Evolutionary conservation across 2,113 vertebrate species (phyloP).

Genomic region (Thymallus thymallus): DNA sequence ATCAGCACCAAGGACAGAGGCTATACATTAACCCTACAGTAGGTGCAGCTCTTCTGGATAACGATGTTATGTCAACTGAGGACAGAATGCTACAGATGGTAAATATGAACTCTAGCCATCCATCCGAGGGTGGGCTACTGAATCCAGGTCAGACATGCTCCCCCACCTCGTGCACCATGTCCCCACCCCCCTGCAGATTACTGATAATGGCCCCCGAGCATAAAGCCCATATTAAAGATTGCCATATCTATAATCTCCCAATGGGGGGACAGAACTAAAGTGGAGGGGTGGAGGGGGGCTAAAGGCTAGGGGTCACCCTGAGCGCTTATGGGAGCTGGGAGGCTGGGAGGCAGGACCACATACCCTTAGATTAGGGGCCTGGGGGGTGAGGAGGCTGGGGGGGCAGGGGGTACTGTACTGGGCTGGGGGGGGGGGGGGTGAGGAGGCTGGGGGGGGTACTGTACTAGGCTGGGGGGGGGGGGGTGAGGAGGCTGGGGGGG

Average conservation of each 20-base stretch:
- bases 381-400: conserved; percentile 57
- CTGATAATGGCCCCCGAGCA: conserved; percentile 76
- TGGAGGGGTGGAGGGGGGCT: conserved; percentile 62
- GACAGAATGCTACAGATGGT: conserved; percentile 66
- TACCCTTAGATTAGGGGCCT: conserved; percentile 66
- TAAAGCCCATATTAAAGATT: conserved; percentile 81
- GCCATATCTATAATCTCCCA: conserved; percentile 79
- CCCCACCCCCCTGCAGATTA: conserved; percentile 62
- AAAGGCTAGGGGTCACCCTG: conserved; percentile 58
- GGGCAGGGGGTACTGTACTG: conserved; percentile 36
- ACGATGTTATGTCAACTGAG: conserved; percentile 26
- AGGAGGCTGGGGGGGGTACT: conserved; percentile 55
- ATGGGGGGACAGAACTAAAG: conserved; percentile 68
- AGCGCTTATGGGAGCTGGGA: conserved; percentile 53
- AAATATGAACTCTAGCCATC: conserved; percentile 66
- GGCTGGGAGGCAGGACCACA: conserved; percentile 54
- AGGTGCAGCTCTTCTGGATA: conserved; percentile 13
- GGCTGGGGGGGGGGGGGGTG: no score
- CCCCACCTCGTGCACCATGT: neutral
- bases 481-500: conserved; percentile 45
- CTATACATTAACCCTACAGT: conserved; percentile 11
- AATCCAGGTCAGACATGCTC: conserved; percentile 64
- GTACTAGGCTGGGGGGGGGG: conserved; percentile 30
- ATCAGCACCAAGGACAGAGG: conserved; percentile 34
- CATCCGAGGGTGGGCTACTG: conserved; percentile 58